Conservation (phyloP, 2,113 vertebrate species). For the Raja brachyura region DNA sequence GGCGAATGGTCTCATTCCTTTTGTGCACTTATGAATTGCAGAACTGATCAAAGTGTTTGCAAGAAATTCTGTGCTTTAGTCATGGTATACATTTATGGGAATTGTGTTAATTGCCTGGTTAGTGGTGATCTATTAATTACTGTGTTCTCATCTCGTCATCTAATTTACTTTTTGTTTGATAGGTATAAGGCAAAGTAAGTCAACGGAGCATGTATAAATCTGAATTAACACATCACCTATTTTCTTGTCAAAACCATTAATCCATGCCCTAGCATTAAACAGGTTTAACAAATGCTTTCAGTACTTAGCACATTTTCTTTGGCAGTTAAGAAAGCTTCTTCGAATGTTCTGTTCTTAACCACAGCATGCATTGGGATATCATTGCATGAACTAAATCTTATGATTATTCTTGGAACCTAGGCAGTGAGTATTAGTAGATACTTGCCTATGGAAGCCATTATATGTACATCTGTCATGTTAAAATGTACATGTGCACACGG, state of each 20-base stretch:
- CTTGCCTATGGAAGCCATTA: not conserved
- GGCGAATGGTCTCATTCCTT: too few relatives aligned
- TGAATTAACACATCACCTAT: not conserved
- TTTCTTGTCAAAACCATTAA: not conserved
- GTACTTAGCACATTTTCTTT: not conserved
- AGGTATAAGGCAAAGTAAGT: not conserved
- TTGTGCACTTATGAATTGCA: not conserved
- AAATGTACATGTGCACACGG: not conserved
- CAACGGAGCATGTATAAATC: not conserved
- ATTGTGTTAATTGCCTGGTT: not conserved
- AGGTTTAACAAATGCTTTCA: not conserved
- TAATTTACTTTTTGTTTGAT: not conserved
- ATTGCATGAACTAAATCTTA: not conserved
- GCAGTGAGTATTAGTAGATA: not conserved
- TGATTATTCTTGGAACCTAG: not conserved
- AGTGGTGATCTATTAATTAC: constrained; percentile 1
- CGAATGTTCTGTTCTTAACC: not conserved
- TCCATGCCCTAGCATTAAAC: not conserved
- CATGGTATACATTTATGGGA: not conserved
- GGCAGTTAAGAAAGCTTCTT: not conserved
- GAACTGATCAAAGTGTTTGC: not conserved
- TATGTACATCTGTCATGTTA: not conserved
- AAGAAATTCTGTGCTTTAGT: not conserved
- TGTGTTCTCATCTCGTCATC: not conserved
- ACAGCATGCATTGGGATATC: not conserved